Evolutionary conservation across 2,797 vertebrate genomes (phyloP), one percentile per base, ranked within the genome.

Genomic region (Pantherophis vulpinus): DNA sequence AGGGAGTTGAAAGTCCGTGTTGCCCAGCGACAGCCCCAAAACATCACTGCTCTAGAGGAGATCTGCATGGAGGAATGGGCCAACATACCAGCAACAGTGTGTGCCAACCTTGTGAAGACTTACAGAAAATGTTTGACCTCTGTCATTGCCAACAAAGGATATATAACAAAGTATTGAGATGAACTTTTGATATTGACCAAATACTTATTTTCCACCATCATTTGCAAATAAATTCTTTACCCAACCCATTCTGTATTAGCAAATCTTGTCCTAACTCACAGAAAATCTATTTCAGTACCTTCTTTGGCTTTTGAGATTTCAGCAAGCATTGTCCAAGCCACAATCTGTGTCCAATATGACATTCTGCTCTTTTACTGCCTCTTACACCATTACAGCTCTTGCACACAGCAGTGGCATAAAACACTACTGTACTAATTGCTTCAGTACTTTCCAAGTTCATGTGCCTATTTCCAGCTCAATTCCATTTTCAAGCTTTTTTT

Each of bases 271-370:
- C 11, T 54, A 90, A 83, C 87, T 42, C 25, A 66, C 14, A 63
- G 20, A 59, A 90, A 61, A 93, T 42, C 58, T 56, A 66, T 56
- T 87, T 55, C 29, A 89, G 70, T 16, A 18, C n/a, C 47, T 54
- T 47, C 51, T 89, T n/a, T 92, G 92, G 66, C 86, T 87, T 87
- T 18, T 74, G 37, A 51, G 66, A 29, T 42, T 90, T 93, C 37
- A 90, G 32, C n/a, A 93, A 87, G 27, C 32, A 90, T 63, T 90
- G n/a, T 93, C 51, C 32, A 51, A 93, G 87, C 56, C 11, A 61
- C 27, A 74, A 79, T 60, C 56, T 93, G 23, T 74, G 66, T 29
- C 58, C 59, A 47, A 9, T 86, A 56, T 13, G 32, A 83, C 25
- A 89, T 89, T 89, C 86, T 63, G 51, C 32, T 42, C 23, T 56